phyloP scores from a whole-genome alignment of 2,888 invertebrate species.

The Macrosiphum euphorbiae region DNA sequence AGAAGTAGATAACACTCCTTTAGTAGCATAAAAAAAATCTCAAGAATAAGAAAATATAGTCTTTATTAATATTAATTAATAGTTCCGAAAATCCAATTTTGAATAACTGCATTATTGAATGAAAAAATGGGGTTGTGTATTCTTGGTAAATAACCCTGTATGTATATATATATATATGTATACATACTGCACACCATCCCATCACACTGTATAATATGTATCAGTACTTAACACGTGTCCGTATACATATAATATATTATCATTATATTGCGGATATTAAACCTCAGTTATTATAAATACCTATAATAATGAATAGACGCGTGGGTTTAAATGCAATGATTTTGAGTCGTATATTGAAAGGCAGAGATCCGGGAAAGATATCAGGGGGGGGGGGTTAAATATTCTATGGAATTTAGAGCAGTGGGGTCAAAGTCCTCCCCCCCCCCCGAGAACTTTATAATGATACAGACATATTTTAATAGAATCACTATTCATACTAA shows the following conservation, averaged over 20 bases:
- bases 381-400: background rate
- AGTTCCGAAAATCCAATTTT: background rate
- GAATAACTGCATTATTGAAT: background rate
- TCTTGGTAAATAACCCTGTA: background rate
- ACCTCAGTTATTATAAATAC: background rate
- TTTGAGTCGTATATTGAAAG: background rate
- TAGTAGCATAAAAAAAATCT: no score
- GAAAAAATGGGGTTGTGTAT: background rate
- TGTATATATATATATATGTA: no score
- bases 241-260: no score
- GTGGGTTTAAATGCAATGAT: background rate
- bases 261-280: background rate
- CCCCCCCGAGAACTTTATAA: background rate
- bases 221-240: background rate
- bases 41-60: background rate
- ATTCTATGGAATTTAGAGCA: background rate
- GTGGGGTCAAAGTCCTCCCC: background rate
- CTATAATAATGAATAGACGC: background rate
- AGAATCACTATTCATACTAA: background rate
- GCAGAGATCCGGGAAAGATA: background rate
- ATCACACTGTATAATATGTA: no score
- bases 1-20: no score
- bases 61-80: background rate
- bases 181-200: no score
- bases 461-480: background rate